Evolutionary conservation across 2,113 vertebrate genomes (phyloP).

Genomic region (Gymnocephalus cernua): DNA sequence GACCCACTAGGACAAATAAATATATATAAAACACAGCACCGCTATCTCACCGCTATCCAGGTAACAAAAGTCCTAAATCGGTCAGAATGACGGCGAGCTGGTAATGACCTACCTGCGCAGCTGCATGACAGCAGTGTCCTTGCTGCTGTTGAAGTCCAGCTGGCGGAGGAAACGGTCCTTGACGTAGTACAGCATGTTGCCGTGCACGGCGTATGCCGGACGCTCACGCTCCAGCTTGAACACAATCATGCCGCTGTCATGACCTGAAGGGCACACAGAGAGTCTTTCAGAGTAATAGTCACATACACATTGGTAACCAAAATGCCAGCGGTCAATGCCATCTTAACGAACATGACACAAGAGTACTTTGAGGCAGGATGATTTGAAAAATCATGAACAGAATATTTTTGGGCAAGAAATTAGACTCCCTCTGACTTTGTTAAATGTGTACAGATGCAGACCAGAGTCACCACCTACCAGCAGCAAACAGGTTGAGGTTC

Average conservation of each 20-base stretch:
- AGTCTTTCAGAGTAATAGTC: not conserved
- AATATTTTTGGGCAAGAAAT: not conserved
- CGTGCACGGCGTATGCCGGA: slow-evolving; percentile 94
- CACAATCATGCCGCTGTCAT: slow-evolving; percentile 97
- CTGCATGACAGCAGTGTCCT: slow-evolving; percentile 97
- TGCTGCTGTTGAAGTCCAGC: slow-evolving; percentile 96
- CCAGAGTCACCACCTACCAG: slow-evolving; percentile 81
- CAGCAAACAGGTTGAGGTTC: slow-evolving; percentile 98
- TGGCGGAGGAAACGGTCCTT: slow-evolving; percentile 96
- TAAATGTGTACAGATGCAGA: not conserved
- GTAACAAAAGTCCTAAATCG: not conserved
- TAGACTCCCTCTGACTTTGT: not conserved
- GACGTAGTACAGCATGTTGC: slow-evolving; percentile 93
- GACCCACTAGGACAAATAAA: slow-evolving; percentile 86
- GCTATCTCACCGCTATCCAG: not conserved
- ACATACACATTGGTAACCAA: not conserved
- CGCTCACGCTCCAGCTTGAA: slow-evolving; percentile 97
- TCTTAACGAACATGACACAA: not conserved
- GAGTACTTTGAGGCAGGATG: not conserved
- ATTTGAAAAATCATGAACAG: not conserved
- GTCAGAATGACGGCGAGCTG: not conserved
- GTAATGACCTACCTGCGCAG: slow-evolving; percentile 87
- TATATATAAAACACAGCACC: not conserved
- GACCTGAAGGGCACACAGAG: slow-evolving; percentile 80
- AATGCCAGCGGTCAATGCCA: not conserved